These are phyloP conservation scores for Balanococcus diminutus DNA, from an alignment of 2,888 invertebrate species.

Conservation along the genomic window DNA sequence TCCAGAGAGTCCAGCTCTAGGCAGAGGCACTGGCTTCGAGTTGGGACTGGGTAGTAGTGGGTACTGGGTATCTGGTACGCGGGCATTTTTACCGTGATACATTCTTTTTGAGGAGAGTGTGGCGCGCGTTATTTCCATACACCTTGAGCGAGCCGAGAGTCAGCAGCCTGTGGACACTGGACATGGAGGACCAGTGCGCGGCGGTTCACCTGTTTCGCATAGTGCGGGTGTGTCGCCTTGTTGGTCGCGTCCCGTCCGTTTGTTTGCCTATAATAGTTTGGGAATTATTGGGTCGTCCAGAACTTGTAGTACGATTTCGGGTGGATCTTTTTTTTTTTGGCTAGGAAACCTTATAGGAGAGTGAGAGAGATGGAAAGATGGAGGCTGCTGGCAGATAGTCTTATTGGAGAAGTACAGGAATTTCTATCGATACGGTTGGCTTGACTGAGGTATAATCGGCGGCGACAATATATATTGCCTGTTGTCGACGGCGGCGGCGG, in stretches of 20 bases:
- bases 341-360: too few species aligned
- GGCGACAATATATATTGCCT: slow-evolving; percentile 19
- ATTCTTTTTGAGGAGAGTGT: slow-evolving; percentile 37
- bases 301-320: background rate
- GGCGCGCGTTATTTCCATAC: slow-evolving; percentile 48
- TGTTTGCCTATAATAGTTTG: background rate
- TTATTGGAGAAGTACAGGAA: background rate
- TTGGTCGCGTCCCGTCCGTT: background rate
- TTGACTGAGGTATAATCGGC: background rate
- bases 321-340: background rate
- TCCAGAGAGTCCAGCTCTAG: too few species aligned
- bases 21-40: background rate
- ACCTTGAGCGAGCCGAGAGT: slow-evolving; percentile 9
- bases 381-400: background rate
- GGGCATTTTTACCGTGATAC: background rate
- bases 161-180: background rate
- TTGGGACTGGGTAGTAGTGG: background rate
- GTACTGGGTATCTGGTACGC: background rate
- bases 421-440: background rate
- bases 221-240: slow-evolving; percentile 3
- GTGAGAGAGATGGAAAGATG: background rate
- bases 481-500: background rate
- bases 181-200: background rate
- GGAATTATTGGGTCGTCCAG: background rate
- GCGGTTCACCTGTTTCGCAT: slow-evolving; percentile 45